Conservation (phyloP, 2,797 vertebrate genomes). For the Lacerta agilis region DNA sequence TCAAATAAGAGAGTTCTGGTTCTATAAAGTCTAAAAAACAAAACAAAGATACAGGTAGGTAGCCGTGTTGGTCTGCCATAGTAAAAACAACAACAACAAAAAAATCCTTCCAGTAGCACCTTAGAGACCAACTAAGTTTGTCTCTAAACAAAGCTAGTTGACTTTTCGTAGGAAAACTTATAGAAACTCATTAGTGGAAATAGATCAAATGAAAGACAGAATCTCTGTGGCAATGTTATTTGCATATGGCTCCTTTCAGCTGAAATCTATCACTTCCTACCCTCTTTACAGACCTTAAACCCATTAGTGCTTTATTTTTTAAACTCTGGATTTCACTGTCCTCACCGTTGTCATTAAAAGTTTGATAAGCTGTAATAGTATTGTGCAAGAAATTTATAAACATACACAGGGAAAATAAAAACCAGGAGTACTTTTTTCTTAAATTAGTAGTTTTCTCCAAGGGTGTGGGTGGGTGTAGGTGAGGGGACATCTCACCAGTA, state of each 20-base stretch:
- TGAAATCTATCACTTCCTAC: background rate
- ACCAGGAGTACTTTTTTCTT: slow-evolving; percentile 25
- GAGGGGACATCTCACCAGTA: slow-evolving; percentile 36
- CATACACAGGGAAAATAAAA: background rate
- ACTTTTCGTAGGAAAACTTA: background rate
- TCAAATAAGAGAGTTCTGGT: background rate
- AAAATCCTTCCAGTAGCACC: too few species aligned
- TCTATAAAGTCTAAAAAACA: background rate
- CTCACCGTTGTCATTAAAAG: slow-evolving; percentile 58
- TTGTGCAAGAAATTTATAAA: slow-evolving; percentile 18
- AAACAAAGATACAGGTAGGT: background rate
- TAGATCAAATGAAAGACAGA: background rate
- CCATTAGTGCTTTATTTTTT: background rate
- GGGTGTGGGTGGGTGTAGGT: slow-evolving; percentile 30
- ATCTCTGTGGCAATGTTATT: background rate
- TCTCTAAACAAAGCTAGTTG: background rate
- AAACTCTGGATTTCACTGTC: slow-evolving; percentile 45
- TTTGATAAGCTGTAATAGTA: slow-evolving; percentile 66
- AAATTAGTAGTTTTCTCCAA: slow-evolving; percentile 36
- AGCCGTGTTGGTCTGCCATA: too few species aligned
- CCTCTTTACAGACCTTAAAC: slow-evolving; percentile 23
- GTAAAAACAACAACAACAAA: too few species aligned
- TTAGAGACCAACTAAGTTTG: too few species aligned
- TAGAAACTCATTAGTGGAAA: background rate
- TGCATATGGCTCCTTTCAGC: background rate